Conservation (phyloP, 2,113 vertebrate genomes). For the Opisthocomus hoazin region DNA sequence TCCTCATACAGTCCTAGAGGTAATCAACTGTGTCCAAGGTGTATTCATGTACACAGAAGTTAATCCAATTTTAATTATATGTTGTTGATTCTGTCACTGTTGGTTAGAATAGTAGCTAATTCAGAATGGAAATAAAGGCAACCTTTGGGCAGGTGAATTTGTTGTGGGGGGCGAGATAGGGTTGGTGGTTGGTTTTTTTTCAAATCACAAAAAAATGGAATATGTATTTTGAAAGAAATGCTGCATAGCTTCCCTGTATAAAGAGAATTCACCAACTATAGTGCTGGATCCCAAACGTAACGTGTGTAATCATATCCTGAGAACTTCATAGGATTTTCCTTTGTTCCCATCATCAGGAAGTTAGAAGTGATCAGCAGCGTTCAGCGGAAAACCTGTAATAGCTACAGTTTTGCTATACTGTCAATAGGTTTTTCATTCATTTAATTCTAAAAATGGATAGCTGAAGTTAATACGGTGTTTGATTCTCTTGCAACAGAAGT, state of each 20-base stretch:
- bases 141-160: background rate
- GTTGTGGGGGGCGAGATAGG: background rate
- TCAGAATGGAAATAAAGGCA: background rate
- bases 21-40: background rate
- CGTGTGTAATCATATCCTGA: background rate
- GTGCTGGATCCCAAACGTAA: background rate
- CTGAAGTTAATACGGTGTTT: background rate
- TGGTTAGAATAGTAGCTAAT: background rate
- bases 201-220: background rate
- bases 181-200: background rate
- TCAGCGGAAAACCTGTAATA: background rate
- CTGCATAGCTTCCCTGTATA: background rate
- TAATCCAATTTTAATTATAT: background rate
- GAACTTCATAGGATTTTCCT: background rate
- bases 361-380: background rate
- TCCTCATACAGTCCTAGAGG: background rate
- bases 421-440: background rate
- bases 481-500: background rate
- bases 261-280: background rate
- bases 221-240: background rate
- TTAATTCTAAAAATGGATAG: background rate
- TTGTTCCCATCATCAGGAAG: background rate
- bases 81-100: background rate
- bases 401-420: background rate
- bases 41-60: background rate